Evolutionary conservation across 2,888 invertebrate species (phyloP), one percentile per base, ranked within the genome.

Genomic region (Drosophila gaucha): DNA sequence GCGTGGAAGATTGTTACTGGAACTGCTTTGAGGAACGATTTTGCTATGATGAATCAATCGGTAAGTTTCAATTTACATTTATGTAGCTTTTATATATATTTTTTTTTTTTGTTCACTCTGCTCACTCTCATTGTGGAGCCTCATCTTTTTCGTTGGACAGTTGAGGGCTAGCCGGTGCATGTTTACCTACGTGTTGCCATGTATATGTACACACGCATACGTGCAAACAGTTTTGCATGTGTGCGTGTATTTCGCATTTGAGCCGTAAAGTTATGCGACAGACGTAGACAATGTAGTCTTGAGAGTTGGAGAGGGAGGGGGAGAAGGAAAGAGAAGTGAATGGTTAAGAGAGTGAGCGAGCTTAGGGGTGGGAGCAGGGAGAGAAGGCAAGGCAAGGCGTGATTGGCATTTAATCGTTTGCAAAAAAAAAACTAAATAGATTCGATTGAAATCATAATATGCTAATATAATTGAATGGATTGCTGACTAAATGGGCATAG

Each of bases 11-110:
- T 74, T 93, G 94, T 90, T 95, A 95, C 91, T 95, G 95, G 95
- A 94, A 94, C 86, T 94, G 95, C 88, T 94, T 95, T 84, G 95
- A 95, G 88, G 95, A 95, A 91, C 93, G 93, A 77, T 95, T 94
- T 90, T 95, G 95, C 88, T 95, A 94, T 90, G 95, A 95, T 90
- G 94, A 95, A 91, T 94, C 94, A 87, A 95, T 95, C 70, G 95
- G 92, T 92, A 73, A 90, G 90, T 86, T 49, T 51, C 16, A 49
- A 66, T 62, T 47, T 57, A 52, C 50, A 67, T 74, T 44, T 38
- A 59, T 51, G 31, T 36, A 69, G 39, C 39, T 66, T 16, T 41
- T 20, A 31, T 47, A 26, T 52, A 39, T 46, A 41, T 47, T 65
- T 36, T 28, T 35, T 35, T 41, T 41, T 41, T 18, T 18, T 24